phyloP scores from a whole-genome alignment of 2,797 vertebrate genomes.

The Buphagus erythrorhynchus region DNA sequence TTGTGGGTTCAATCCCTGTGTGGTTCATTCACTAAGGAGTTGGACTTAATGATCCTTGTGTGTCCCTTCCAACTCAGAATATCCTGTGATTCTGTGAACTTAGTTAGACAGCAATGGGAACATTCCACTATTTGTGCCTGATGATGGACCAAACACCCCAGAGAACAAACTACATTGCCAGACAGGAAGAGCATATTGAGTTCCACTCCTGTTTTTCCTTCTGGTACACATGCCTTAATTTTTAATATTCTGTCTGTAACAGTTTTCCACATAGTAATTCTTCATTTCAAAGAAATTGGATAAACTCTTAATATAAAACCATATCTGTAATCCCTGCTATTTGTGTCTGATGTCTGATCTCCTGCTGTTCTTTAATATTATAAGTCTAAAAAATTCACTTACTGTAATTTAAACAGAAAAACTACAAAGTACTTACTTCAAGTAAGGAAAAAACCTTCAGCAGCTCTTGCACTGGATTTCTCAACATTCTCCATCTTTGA shows the following conservation, averaged over 20 bases:
- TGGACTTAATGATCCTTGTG: neutral
- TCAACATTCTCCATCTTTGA: neutral
- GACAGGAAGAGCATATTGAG: neutral
- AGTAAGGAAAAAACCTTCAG: neutral
- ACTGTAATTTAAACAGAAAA: neutral
- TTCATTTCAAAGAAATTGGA: neutral
- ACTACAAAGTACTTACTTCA: neutral
- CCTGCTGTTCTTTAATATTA: neutral
- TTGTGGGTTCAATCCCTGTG: no score
- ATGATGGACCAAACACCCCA: neutral
- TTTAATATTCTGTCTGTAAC: neutral
- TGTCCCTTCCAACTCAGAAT: neutral
- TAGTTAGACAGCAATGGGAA: accelerated
- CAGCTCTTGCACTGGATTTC: neutral
- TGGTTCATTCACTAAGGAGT: neutral
- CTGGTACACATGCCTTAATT: neutral
- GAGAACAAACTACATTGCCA: neutral
- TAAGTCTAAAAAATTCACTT: neutral
- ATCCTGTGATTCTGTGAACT: neutral
- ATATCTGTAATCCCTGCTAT: neutral
- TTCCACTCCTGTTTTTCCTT: neutral
- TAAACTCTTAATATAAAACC: neutral
- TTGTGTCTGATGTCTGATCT: neutral
- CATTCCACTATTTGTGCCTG: neutral
- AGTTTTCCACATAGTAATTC: neutral